Evolutionary conservation across 2,888 invertebrate species (phyloP), one percentile per base, ranked within the genome.

Genomic region (Apodemia hepburni): DNA sequence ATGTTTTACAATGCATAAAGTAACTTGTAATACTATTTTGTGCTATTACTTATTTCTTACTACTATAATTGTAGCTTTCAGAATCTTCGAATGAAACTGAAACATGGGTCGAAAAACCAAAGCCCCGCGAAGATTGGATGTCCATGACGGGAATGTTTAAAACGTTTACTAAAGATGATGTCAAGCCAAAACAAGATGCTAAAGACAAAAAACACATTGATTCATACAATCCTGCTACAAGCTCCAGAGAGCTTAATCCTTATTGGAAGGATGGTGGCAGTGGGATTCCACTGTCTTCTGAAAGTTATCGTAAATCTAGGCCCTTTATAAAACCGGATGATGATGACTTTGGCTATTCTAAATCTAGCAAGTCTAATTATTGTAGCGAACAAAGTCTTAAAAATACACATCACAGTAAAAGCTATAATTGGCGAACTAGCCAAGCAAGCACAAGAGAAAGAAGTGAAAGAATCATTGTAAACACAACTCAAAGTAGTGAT

Each of bases 201-300:
- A 89, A 89, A 70, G 81, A 90, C 65, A 92, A 93, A 71, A 86
- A 87, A 67, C 84, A 93, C 68, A 90, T 92, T 63, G 92, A 93
- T 74, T 87, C 93, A 51, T 95, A 95, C 72, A 93, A 94, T 79
- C 96, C 96, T 17, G 93, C 95, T 0, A 94, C 94, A 67, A 95
- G 95, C 79, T 84, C 83, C 1, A 91, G 95, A 74, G 98, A 98
- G 85, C 86, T 98, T 62, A 98, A 98, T 92, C 98, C 97, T 0
- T 96, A 97, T 77, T 98, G 98, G 98, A 97, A 96, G 89, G 92
- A 95, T 82, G 97, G 97, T 58, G 98, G 98, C 0, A 93, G 93
- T 61, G 98, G 98, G 2, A 78, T 98, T 65, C 98, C 98, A 0
- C 80, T 82, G 73, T 79, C 82, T 61, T 66, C 81, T 59, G 80